Base-by-base conservation (phyloP, 30 jellyfish, hydroid and myxozoan species). In the Cassiopea andromeda region DNA sequence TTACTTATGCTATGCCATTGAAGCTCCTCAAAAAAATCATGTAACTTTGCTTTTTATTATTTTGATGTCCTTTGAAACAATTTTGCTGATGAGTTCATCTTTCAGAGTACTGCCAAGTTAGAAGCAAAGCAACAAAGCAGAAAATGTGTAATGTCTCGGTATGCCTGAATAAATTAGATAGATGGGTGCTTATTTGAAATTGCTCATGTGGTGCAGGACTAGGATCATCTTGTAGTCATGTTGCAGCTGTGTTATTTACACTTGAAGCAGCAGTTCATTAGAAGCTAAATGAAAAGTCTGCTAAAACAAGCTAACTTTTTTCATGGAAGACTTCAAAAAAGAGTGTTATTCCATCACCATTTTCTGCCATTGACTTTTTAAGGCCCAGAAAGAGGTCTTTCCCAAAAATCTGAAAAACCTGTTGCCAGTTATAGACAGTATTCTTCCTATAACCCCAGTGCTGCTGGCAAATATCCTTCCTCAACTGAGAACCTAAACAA, bases 181-280 rank as follows among this genome's bases (percentile, higher is more conserved):
- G 69, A 71, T 27, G 87, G 93, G 54, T 75, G 44, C 75, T 59
- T 79, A 85, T 78, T 47, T 87, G 87, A 44, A 85, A 85, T 66
- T 85, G 78, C 54, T 69, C 87, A 45, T 85, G 92, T 64, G 72
- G 70, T 85, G 87, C 92, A 64, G 92, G 92, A 43, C 58, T 85
- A 78, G 87, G 92, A 17, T 85, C 92, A 7, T 72, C 83, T 43
- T 85, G 92, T 72, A 85, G 92, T 74, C 80, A 84, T 84, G 57
- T 84, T 15, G 92, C 92, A 1, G 91, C 91, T 18, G 70, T 82
- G 8, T 69, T 67, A 60, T 67, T 61, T 68, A 82, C 64, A 70
- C 91, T 82, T 67, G 91, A 82, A 69, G 91, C 91, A 38, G 91
- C 91, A 58, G 82, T 70, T 38, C 91, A 82, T 66, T 85, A 47